These are phyloP conservation scores for Archilochus colubris DNA, from an alignment of 2,113 vertebrate genomes.

Conservation along the genomic window DNA sequence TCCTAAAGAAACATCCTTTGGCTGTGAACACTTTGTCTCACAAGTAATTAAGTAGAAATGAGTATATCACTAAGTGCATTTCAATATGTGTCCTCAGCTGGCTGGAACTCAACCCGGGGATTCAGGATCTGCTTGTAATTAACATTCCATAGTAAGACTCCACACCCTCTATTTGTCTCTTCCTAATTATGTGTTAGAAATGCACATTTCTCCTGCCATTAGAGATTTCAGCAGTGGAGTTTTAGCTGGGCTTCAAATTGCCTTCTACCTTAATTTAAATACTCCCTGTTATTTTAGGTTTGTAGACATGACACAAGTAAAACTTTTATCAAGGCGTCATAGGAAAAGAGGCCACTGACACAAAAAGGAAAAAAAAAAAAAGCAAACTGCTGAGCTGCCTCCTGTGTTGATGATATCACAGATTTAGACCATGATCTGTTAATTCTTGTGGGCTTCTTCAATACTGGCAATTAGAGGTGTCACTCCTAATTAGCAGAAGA, in stretches of 20 bases:
- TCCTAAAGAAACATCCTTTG: slow-evolving; percentile 53
- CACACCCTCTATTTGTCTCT: slow-evolving; percentile 65
- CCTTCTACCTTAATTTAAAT: slow-evolving; percentile 64
- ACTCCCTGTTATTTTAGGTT: slow-evolving; percentile 68
- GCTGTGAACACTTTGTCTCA: not conserved
- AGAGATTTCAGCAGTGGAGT: slow-evolving; percentile 55
- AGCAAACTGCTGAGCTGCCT: not conserved
- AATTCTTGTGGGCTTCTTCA: slow-evolving; percentile 64
- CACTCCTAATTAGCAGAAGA: slow-evolving; percentile 39
- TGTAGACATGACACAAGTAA: slow-evolving; percentile 74
- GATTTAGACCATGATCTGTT: slow-evolving; percentile 62
- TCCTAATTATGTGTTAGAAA: slow-evolving; percentile 65
- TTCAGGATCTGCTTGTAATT: slow-evolving; percentile 70
- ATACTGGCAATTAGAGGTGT: slow-evolving; percentile 59
- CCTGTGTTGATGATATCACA: slow-evolving; percentile 26
- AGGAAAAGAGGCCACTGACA: slow-evolving; percentile 41
- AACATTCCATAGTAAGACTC: slow-evolving; percentile 69
- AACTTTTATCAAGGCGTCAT: slow-evolving; percentile 67
- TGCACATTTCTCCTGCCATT: slow-evolving; percentile 47
- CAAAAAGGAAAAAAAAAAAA: not conserved
- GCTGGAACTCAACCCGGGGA: slow-evolving; percentile 14
- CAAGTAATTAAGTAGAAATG: slow-evolving; percentile 49
- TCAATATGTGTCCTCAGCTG: slow-evolving; percentile 45
- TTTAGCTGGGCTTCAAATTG: slow-evolving; percentile 70
- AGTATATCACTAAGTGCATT: slow-evolving; percentile 25